Base-by-base conservation (phyloP, 2,888 invertebrate genomes). In the Nemoura dubitans region DNA sequence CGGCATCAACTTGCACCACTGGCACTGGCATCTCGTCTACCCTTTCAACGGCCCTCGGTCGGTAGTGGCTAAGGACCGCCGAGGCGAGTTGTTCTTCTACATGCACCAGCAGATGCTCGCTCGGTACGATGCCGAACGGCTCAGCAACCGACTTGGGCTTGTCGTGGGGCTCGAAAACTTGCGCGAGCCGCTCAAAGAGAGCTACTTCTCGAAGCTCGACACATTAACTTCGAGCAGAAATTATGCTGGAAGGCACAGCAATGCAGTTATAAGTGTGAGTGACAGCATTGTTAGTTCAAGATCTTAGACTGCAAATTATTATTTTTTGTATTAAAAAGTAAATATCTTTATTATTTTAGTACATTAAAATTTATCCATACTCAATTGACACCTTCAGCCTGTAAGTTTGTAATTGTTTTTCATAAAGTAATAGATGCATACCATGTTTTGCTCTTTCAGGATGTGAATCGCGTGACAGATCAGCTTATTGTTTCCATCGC, bases 1-100 rank as follows among this genome's bases (percentile, higher is more conserved):
- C 88, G 96, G 96, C 88, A 93, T 97, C 89, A 97, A 97, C 92
- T 94, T 96, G 85, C 97, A 97, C 91, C 97, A 97, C 91, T 97
- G 97, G 97, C 97, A 97, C 90, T 97, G 97, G 97, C 97, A 97
- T 91, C 93, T 97, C 88, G 97, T 97, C 0, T 97, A 97, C 91
- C 97, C 97, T 0, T 95, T 95, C 91, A 95, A 95, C 89, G 90
- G 89, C 0, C 94, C 95, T 0, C 92, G 93, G 0, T 92, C 93
- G 89, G 94, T 96, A 77, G 96, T 97, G 5, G 93, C 93, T 85
- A 96, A 97, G 90, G 95, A 96, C 91, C 92, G 96, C 10, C 93
- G 96, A 1, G 96, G 96, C 0, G 96, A 96, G 90, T 93, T 96
- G 27, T 96, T 96, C 92, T 96, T 95, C 90, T 96, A 96, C 90